Conservation (phyloP, 2,113 vertebrate genomes). For the Eclectus roratus region DNA sequence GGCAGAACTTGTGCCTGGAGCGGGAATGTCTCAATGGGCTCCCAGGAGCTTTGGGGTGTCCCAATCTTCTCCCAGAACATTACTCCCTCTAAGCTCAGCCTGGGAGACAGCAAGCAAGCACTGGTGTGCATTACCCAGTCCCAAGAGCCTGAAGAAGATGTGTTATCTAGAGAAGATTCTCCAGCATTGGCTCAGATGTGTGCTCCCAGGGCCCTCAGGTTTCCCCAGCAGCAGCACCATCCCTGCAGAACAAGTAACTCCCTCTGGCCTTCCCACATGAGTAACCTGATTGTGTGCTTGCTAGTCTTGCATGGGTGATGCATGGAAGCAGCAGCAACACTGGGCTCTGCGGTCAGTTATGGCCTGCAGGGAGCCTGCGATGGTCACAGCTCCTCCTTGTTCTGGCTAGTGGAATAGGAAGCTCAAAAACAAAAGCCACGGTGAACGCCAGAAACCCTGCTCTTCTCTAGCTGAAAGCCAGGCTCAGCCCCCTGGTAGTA, state of each 20-base stretch:
- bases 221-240: not conserved
- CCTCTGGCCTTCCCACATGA: not conserved
- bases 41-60: not conserved
- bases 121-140: not conserved
- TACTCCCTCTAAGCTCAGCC: not conserved
- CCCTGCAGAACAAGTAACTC: not conserved
- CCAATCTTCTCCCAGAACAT: not conserved
- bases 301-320: slow-evolving; percentile 41
- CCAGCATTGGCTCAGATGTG: not conserved
- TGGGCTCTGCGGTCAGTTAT: not conserved
- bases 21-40: slow-evolving; percentile 6
- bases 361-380: not conserved
- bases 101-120: not conserved
- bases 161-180: not conserved
- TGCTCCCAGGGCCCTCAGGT: not conserved
- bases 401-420: not conserved
- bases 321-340: not conserved
- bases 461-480: not conserved
- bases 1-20: not conserved
- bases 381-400: not conserved
- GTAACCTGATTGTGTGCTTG: not conserved
- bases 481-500: not conserved
- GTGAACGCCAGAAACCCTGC: not conserved
- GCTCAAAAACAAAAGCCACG: not conserved
- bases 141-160: not conserved